Conservation (phyloP, 2,888 invertebrate species). For the Sesia apiformis region DNA sequence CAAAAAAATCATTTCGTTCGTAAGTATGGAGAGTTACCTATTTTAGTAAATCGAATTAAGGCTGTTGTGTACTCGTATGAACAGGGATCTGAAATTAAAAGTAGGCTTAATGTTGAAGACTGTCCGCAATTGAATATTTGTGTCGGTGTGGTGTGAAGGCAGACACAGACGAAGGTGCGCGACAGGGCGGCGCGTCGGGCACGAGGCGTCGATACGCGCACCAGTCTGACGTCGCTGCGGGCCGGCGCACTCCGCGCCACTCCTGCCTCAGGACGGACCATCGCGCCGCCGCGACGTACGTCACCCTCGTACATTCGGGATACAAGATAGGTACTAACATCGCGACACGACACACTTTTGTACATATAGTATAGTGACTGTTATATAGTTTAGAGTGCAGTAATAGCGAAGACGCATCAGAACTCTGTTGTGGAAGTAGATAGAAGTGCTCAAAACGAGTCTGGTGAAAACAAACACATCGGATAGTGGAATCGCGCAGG, state of each 20-base stretch:
- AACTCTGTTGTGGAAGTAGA: slow-evolving; percentile 16
- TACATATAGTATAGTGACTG: slow-evolving; percentile 20
- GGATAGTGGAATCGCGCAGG: slow-evolving; percentile 56
- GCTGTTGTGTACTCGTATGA: no score
- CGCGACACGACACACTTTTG: not conserved
- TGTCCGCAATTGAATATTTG: slow-evolving; percentile 54
- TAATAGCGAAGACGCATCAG: slow-evolving; percentile 13
- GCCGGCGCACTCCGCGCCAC: slow-evolving; percentile 44
- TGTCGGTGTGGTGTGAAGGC: slow-evolving; percentile 44
- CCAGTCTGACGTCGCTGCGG: slow-evolving; percentile 47
- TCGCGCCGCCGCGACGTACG: slow-evolving; percentile 16
- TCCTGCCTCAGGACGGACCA: slow-evolving; percentile 36
- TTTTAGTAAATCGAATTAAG: no score
- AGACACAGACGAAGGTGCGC: slow-evolving; percentile 27
- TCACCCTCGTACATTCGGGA: slow-evolving; percentile 19
- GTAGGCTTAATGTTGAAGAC: slow-evolving; percentile 13
- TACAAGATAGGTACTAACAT: not conserved
- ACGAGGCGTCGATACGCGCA: slow-evolving; percentile 49
- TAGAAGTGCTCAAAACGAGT: slow-evolving; percentile 21
- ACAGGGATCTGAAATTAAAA: not conserved
- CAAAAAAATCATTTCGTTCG: no score
- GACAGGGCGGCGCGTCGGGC: slow-evolving; percentile 16
- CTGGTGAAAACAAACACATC: slow-evolving; percentile 68
- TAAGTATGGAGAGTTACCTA: no score
- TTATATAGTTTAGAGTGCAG: slow-evolving; percentile 16